Base-by-base conservation (phyloP, 1,140 invertebrate genomes). In the Asobara japonica region DNA sequence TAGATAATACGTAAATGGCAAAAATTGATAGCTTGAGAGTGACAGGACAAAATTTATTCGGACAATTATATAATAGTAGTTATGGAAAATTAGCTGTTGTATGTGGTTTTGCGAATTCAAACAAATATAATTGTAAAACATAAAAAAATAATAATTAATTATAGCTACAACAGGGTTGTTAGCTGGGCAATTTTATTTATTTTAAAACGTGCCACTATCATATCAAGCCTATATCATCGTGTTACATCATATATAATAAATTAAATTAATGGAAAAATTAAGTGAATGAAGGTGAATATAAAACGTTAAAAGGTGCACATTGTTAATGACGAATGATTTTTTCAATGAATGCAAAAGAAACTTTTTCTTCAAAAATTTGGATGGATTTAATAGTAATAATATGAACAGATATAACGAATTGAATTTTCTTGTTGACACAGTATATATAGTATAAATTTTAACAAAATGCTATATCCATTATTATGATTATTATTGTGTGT, bases 221-320 rank as follows among this genome's bases (percentile, higher is more conserved):
- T 87, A 87, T 87, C 85, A 86, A 86, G 80, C 83, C 83, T 86
- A 87, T 87, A 87, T 87, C 84, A 87, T 83, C 81, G 78, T 86
- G 84, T 86, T 87, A 86, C 69, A 76, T 80, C 79, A 77, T 82
- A 84, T 65, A 33, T 68, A 69, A 74, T 25, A 61, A 64, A 69
- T 8, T 60, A 30, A 75, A 74, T 76, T 77, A 71, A 69, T 60
- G 20, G 72, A 48, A 68, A 29, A 71, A 72, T 68, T 56, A 77
- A 68, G 48, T 41, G 69, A 71, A 69, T 36, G 56, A 56, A n/a
- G n/a, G 31, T 72, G 56, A 67, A 68, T 72, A 79, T 76, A 73
- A 65, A 78, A 77, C 76, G 62, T 77, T 78, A 82, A 84, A 85
- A 75, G 76, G 70, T 83, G 75, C 77, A 78, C 78, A 82, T 84